Evolutionary conservation across 2,888 invertebrate species (phyloP).

Genomic region (Amphipyra tragopoginis): DNA sequence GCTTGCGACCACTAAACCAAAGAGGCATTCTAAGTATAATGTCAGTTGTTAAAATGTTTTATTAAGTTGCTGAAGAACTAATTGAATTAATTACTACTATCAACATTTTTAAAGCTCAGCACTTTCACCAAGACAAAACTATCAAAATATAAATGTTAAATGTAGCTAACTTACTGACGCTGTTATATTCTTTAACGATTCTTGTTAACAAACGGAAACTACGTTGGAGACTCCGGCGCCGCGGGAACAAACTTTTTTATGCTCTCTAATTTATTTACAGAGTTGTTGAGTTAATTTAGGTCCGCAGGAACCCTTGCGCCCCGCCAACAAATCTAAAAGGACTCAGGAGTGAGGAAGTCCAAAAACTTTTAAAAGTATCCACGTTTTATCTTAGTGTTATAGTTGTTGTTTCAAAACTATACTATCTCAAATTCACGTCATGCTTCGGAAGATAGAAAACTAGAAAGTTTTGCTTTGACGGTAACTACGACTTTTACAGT

Average conservation of each 20-base stretch:
- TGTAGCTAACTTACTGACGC: slow-evolving; percentile 12
- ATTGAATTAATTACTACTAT: no score
- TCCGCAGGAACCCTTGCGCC: slow-evolving; percentile 37
- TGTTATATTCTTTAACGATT: slow-evolving; percentile 34
- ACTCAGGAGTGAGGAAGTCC: slow-evolving; percentile 30
- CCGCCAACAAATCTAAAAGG: slow-evolving; percentile 42
- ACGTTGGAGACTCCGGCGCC: slow-evolving; percentile 32
- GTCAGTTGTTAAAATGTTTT: no score
- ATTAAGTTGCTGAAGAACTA: no score
- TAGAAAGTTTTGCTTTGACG: slow-evolving; percentile 21
- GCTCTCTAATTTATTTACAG: slow-evolving; percentile 63
- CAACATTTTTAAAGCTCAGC: no score
- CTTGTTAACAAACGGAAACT: slow-evolving; percentile 55
- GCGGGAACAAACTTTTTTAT: slow-evolving; percentile 58
- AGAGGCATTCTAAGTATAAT: no score
- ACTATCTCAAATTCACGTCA: slow-evolving; percentile 39
- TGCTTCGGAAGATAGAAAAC: slow-evolving; percentile 21
- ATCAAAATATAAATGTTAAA: slow-evolving; percentile 2
- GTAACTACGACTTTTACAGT: background rate
- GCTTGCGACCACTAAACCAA: no score
- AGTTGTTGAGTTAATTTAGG: slow-evolving; percentile 68
- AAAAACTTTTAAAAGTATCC: slow-evolving; percentile 43
- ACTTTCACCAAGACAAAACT: background rate
- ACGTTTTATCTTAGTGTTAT: slow-evolving; percentile 36
- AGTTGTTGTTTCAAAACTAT: slow-evolving; percentile 38